Base-by-base conservation (phyloP, 1,140 invertebrate species). In the Thereuonema tuberculata region DNA sequence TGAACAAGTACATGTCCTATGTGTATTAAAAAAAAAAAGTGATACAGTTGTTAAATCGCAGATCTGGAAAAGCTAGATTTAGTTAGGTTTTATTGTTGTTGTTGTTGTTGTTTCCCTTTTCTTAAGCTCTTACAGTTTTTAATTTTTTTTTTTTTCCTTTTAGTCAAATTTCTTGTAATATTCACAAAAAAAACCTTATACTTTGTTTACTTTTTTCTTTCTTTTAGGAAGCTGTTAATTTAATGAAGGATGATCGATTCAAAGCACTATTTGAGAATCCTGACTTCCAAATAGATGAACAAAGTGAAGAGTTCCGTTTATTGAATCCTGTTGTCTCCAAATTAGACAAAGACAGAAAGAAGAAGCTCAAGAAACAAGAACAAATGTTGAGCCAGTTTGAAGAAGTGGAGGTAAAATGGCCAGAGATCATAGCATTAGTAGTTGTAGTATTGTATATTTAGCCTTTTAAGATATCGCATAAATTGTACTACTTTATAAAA, bases 201-300 rank as follows among this genome's bases (percentile, higher is more conserved):
- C 50, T 37, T 64, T 52, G 46, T 9, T 53, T 59, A 25, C 31
- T 20, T 47, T 58, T 37, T 17, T 56, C 23, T 31, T 23, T 53
- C 60, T 43, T 26, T 3, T 26, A 78, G 59, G 74, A 75, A 61
- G 74, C 79, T 1, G 69, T 75, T 5, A 83, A 80, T 71, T 71
- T 96, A 17, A 71, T 98, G 25, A 77, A 85, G 66, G 95, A 98
- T 74, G 78, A 85, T 61, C 80, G 95, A 67, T 98, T 98, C 74
- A 86, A 89, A 53, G 81, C 78, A 17, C 72, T 98, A 63, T 98
- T 99, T 73, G 81, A 80, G 64, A 93, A 98, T 79, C 84, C 90
- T 29, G 90, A 97, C 68, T 98, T 94, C 73, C 83, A 95, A 77
- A 84, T 98, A 58, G 88, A 97, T 67, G 86, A 84, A 67, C 82